Base-by-base conservation (phyloP, 1,140 invertebrate species). In the Sitobion miscanthi region DNA sequence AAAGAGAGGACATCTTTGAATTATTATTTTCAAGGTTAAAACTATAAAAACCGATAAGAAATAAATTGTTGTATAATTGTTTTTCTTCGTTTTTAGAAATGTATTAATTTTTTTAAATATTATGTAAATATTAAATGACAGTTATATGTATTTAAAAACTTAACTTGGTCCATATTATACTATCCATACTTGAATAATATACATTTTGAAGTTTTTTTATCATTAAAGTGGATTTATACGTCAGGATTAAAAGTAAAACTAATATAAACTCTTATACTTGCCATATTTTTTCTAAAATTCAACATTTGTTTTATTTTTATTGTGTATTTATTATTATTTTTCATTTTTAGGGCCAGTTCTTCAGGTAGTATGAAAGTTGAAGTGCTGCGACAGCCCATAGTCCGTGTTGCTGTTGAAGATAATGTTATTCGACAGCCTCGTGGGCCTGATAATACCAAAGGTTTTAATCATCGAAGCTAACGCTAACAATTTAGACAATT, bases 401-500 rank as follows among this genome's bases (percentile, higher is more conserved):
- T 93, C 45, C 91, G 82, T 54, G 30, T 52, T 30, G 47, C n/a
- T 42, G 49, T 93, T 54, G 91, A 93, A 93, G 82, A 93, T 25
- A 93, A 93, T 93, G 77, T 93, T 42, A 93, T 93, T 52, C 47
- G 91, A 30, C 91, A 93, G 42, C 91, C 91, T 11, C 91, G 91
- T 42, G 91, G 91, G 21, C 91, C 91, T 45, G 91, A 93, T 52
- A 93, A 93, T 2, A 93, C 91, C 82, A 93, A 93, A 93, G 91
- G 91, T 42, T 93, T 93, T 93, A 93, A 93, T 30, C 82, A 93
- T 85, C 91, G 91, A 57, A 93, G 91, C 91, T 93, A 93, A 93
- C 91, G 82, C 91, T 86, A 86, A 85, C 35, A 85, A 54, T 54
- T 93, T 45, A 38, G 23, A 52, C 52, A 93, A 54, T 57, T 90